These are phyloP conservation scores for Leguminivora glycinivorella DNA, from an alignment of 1,140 invertebrate species.

Conservation along the genomic window DNA sequence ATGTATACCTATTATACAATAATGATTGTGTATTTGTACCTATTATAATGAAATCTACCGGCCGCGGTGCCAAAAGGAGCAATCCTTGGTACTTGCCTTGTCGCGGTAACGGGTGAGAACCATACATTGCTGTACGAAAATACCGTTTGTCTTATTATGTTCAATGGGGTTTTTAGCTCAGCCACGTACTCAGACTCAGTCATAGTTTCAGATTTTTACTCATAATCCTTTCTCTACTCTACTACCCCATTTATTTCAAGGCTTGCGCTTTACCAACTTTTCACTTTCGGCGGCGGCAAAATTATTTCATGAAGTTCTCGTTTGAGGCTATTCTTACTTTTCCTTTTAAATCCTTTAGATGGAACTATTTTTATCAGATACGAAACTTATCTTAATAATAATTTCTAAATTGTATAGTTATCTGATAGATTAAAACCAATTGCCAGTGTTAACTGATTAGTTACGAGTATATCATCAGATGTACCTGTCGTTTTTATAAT, in stretches of 20 bases:
- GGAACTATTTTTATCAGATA: no score
- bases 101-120: slow-evolving; percentile 63
- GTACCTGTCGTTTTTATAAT: neutral
- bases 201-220: slow-evolving; percentile 18
- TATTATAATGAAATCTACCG: neutral
- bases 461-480: neutral
- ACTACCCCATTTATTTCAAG: slow-evolving; percentile 7
- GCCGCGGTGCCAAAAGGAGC: slow-evolving; percentile 33
- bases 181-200: slow-evolving; percentile 12
- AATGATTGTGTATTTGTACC: no score
- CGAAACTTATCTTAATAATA: no score
- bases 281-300: neutral
- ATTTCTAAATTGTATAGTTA: no score
- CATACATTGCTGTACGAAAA: slow-evolving; percentile 58
- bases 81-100: slow-evolving; percentile 67
- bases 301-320: neutral
- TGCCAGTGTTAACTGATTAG: neutral
- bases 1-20: no score
- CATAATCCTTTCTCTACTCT: slow-evolving; percentile 25
- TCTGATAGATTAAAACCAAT: neutral
- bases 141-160: slow-evolving; percentile 70
- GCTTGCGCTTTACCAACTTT: neutral
- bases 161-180: slow-evolving; percentile 68
- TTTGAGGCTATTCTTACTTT: neutral
- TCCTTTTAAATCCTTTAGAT: no score